A percentile compares a stretch with the other conserved stretches of the same genome.
Evolutionary conservation across 2,888 invertebrate genomes (phyloP).

Genomic region (Eupithecia subfuscata): DNA sequence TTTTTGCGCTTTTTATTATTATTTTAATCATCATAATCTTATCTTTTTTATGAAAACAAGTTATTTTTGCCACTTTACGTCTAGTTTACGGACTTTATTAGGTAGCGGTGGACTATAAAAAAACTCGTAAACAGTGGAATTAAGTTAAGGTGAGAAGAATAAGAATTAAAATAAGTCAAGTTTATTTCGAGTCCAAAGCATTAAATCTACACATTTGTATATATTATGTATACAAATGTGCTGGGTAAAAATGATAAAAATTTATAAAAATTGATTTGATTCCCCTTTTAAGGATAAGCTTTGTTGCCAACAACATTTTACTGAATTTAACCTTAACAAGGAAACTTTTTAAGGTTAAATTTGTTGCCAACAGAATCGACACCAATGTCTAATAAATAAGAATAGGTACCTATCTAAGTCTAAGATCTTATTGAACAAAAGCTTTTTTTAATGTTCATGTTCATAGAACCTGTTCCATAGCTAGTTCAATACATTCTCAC

Average conservation of each 20-base stretch:
- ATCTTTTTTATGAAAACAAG: slow-evolving; percentile 21
- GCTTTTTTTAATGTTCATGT: slow-evolving; percentile 7
- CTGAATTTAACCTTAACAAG: no score
- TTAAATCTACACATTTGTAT: background rate
- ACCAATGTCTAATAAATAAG: no score
- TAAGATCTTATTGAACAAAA: background rate
- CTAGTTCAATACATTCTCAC: slow-evolving; percentile 10
- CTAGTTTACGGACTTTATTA: slow-evolving; percentile 49
- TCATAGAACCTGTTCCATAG: slow-evolving; percentile 11
- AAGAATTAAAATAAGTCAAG: slow-evolving; percentile 3
- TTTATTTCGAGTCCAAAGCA: background rate
- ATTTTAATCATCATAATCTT: background rate
- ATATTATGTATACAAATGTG: no score
- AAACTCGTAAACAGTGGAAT: slow-evolving; percentile 57
- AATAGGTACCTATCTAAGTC: no score
- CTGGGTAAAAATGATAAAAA: no score
- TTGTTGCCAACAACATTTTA: no score
- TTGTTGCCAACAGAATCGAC: no score
- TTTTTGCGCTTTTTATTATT: background rate
- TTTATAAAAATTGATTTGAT: no score
- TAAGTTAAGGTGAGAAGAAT: slow-evolving; percentile 53
- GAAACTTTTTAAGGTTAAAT: no score
- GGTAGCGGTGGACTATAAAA: slow-evolving; percentile 55
- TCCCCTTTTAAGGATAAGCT: no score
- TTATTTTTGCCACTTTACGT: slow-evolving; percentile 27